phyloP scores from a whole-genome alignment of 2,113 vertebrate genomes.

The Pseudois nayaur region DNA sequence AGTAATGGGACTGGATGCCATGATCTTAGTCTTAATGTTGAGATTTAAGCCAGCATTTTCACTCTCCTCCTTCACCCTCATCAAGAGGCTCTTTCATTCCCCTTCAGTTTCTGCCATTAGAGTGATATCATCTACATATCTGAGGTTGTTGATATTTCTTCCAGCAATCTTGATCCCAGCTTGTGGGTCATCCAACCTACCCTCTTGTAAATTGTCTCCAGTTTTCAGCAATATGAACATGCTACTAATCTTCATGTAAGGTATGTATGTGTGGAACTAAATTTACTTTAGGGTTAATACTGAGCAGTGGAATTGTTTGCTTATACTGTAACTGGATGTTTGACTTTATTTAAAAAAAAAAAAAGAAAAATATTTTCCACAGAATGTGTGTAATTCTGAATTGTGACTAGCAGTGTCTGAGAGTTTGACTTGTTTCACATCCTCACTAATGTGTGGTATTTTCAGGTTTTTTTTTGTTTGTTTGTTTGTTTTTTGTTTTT shows the following conservation, averaged over 20 bases:
- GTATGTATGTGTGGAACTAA: fast-evolving
- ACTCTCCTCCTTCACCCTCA: not conserved
- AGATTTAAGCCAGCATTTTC: not conserved
- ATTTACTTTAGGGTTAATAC: not conserved
- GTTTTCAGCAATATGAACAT: not conserved
- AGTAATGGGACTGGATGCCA: not conserved
- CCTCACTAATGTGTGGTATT: fast-evolving
- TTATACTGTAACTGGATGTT: not conserved
- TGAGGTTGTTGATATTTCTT: not conserved
- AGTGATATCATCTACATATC: not conserved
- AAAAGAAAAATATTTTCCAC: not conserved
- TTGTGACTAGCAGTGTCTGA: not conserved
- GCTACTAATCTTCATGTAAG: not conserved
- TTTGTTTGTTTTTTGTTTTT: too few species aligned
- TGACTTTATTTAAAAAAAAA: not conserved
- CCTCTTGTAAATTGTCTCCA: not conserved
- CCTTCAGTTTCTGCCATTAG: not conserved
- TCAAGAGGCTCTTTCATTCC: not conserved
- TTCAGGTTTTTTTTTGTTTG: not conserved
- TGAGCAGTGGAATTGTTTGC: not conserved
- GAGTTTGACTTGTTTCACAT: not conserved
- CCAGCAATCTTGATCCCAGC: not conserved
- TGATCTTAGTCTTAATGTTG: not conserved
- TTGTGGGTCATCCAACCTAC: not conserved
- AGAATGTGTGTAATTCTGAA: not conserved